phyloP scores from a whole-genome alignment of 2,113 vertebrate genomes.

The Caranx melampygus region DNA sequence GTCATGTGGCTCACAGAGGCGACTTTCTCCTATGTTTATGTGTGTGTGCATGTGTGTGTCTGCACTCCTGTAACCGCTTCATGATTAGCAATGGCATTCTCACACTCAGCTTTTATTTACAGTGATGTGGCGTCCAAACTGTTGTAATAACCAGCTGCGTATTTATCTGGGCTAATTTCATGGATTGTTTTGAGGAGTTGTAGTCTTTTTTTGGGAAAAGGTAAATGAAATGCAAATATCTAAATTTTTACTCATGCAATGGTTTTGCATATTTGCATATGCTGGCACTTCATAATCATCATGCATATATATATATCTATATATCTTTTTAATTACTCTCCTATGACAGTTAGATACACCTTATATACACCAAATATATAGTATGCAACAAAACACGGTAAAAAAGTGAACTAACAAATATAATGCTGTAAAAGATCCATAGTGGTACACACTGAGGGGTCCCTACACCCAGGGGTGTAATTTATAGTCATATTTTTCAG shows the following conservation, averaged over 20 bases:
- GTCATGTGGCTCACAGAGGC: conserved; percentile 26
- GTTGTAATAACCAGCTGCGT: conserved; percentile 4
- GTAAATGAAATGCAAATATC: neutral
- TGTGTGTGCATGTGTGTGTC: conserved; percentile 6
- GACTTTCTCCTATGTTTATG: conserved; percentile 1
- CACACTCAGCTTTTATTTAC: neutral
- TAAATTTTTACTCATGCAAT: neutral
- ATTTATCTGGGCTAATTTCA: neutral
- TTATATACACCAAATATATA: no score
- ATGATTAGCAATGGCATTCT: no score
- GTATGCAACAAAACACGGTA: no score
- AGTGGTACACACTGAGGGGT: no score
- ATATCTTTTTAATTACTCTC: no score
- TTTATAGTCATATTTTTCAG: no score
- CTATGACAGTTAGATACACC: no score
- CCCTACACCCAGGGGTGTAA: no score
- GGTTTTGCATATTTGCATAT: neutral
- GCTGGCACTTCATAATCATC: neutral
- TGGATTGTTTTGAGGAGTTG: neutral
- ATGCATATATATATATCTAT: no score
- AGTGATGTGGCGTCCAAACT: neutral
- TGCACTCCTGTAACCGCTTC: neutral
- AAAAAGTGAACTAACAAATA: no score
- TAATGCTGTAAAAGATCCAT: no score
- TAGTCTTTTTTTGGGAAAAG: neutral